Evolutionary conservation across 2,113 vertebrate species (phyloP).

Genomic region (Cyprinodon brontotheroides): DNA sequence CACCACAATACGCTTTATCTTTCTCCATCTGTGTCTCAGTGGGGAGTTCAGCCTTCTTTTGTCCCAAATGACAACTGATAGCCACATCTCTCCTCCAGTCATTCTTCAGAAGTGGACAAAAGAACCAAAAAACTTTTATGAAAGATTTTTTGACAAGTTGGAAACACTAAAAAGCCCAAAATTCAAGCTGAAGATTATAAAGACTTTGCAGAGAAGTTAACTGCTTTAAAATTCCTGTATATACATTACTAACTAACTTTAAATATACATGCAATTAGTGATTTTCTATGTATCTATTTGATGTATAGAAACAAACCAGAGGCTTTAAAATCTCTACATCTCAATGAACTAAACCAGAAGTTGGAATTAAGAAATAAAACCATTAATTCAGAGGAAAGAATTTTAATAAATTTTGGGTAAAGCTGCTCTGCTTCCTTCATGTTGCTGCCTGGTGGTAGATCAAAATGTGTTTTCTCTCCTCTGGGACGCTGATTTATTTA

Average conservation of each 20-base stretch:
- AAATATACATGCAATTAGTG: background rate
- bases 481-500: conserved; percentile 29
- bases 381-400: background rate
- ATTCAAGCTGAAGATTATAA: background rate
- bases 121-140: conserved; percentile 25
- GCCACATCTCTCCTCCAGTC: background rate
- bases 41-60: conserved; percentile 32
- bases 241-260: background rate
- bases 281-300: background rate
- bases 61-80: conserved; percentile 19
- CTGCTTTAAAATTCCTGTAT: background rate
- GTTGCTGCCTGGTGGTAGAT: conserved; percentile 4
- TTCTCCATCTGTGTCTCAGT: conserved; percentile 12
- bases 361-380: background rate
- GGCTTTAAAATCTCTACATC: background rate
- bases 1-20: conserved; percentile 25
- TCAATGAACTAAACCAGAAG: background rate
- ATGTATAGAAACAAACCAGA: background rate
- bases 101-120: conserved; percentile 18
- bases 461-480: conserved; percentile 10
- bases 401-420: conserved; percentile 10
- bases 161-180: background rate
- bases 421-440: conserved; percentile 2
- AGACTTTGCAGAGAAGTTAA: background rate
- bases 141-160: conserved; percentile 6